Conservation (phyloP, 2,113 vertebrate species). For the Hydrochoerus hydrochaeris region DNA sequence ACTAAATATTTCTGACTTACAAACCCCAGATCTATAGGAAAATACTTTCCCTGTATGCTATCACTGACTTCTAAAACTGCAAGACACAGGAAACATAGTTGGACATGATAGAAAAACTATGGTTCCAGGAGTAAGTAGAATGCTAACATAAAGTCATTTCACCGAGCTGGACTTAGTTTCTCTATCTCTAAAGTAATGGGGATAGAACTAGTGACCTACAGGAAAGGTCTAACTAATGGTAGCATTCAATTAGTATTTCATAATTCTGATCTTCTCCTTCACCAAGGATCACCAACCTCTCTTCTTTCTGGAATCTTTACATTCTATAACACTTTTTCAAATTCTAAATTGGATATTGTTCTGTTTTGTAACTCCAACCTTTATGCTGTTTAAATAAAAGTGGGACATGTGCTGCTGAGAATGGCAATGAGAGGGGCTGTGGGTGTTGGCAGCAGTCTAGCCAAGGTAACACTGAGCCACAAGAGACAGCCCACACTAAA, state of each 20-base stretch:
- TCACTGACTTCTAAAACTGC: background rate
- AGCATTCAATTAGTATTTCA: background rate
- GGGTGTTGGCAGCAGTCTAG: conserved; percentile 37
- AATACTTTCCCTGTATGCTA: background rate
- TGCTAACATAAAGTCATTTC: conserved; percentile 62
- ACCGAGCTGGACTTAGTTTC: background rate
- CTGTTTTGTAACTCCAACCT: conserved; percentile 48
- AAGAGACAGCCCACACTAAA: conserved; percentile 11
- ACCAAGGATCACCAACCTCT: background rate
- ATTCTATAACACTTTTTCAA: conserved; percentile 43
- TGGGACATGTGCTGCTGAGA: conserved; percentile 16
- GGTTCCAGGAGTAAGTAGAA: background rate
- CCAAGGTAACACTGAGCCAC: conserved; percentile 43
- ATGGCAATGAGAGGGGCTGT: background rate
- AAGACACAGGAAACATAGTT: background rate
- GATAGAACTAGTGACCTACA: background rate
- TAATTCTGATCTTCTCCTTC: background rate
- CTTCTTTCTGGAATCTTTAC: background rate
- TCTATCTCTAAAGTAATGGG: conserved; percentile 2
- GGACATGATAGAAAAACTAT: background rate
- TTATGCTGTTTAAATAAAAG: conserved; percentile 59
- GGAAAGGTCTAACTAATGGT: background rate
- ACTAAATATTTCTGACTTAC: background rate
- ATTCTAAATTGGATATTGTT: conserved; percentile 33
- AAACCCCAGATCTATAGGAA: background rate